Evolutionary conservation across 2,797 vertebrate species (phyloP).

Genomic region (Coluber constrictor): DNA sequence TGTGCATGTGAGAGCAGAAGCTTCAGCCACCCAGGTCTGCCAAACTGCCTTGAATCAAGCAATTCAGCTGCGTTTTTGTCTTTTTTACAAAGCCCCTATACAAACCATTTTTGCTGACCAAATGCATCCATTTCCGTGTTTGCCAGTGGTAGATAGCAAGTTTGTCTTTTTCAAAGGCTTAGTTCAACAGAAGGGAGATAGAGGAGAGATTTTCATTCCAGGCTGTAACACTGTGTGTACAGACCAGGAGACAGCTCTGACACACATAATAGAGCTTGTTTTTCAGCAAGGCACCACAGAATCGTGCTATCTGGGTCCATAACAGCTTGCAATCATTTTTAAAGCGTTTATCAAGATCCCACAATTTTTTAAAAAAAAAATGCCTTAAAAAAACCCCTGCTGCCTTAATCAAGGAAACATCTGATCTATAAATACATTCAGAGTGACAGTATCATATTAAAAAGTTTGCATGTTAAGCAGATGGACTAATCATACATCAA

Average conservation of each 20-base stretch:
- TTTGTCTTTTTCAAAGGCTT: background rate
- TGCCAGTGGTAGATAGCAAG: constrained; percentile 38
- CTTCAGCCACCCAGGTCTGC: constrained; percentile 26
- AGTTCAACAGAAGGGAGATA: background rate
- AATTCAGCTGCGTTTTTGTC: constrained; percentile 29
- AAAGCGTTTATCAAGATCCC: background rate
- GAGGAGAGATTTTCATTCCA: background rate
- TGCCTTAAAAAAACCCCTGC: background rate
- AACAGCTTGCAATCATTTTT: background rate
- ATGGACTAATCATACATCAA: background rate
- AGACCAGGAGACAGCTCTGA: background rate
- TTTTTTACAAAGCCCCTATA: background rate
- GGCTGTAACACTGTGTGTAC: background rate
- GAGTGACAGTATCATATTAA: background rate
- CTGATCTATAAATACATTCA: background rate
- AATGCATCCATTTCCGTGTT: background rate
- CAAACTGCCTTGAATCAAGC: constrained; percentile 8
- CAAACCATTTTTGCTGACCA: constrained; percentile 11
- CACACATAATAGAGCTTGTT: background rate
- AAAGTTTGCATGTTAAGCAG: background rate
- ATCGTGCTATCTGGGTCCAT: too few relatives aligned
- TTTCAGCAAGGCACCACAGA: background rate
- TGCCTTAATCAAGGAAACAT: background rate
- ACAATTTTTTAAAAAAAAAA: background rate
- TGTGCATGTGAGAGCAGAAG: constrained; percentile 35